phyloP scores from a whole-genome alignment of 2,113 vertebrate species.

The Motacilla tschutschensis region DNA sequence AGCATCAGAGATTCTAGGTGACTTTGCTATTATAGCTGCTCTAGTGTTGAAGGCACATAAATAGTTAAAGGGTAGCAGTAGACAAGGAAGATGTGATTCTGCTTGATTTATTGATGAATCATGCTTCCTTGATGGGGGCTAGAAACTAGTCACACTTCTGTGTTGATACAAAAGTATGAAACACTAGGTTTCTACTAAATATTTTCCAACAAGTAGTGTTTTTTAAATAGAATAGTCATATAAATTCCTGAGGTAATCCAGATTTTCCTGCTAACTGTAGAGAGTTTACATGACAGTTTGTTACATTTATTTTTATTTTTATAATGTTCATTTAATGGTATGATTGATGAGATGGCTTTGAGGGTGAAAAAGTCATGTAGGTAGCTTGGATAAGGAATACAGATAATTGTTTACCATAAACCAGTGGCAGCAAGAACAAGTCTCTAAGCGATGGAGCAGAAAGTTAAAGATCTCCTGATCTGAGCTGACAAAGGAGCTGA shows the following conservation, averaged over 20 bases:
- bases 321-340: neutral
- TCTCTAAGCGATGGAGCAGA: neutral
- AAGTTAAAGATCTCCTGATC: slow-evolving; percentile 8
- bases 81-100: neutral
- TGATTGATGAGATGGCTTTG: neutral
- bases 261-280: neutral
- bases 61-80: neutral
- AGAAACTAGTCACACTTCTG: neutral
- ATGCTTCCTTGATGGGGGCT: neutral
- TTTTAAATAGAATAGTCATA: neutral
- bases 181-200: neutral
- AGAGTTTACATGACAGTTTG: neutral
- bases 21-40: neutral
- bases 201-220: neutral
- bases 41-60: neutral
- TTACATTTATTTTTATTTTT: neutral
- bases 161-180: neutral
- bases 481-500: neutral
- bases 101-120: neutral
- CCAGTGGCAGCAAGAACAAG: neutral
- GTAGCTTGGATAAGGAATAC: neutral
- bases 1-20: neutral
- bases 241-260: neutral
- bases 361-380: neutral
- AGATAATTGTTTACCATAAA: neutral